Base-by-base conservation (phyloP, 2,888 invertebrate genomes). In the Galerucella calmariensis region DNA sequence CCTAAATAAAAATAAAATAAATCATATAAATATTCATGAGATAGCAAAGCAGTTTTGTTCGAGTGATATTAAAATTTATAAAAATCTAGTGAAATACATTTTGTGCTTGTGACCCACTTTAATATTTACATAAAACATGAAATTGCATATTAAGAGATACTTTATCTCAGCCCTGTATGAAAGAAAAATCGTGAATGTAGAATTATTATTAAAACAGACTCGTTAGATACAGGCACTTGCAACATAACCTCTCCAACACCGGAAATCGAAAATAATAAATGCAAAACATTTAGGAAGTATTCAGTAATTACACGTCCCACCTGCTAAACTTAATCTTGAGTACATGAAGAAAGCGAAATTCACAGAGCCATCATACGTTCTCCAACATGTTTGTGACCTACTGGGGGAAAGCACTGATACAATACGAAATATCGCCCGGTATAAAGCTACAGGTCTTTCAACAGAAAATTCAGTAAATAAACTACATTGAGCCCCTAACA, bases 381-480 rank as follows among this genome's bases (percentile, higher is more conserved):
- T 79, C 79, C 77, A 72, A 75, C 73, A 78, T 70, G 56, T 56
- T 58, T 72, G 71, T 72, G 67, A 72, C 71, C 61, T 72, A 77
- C 77, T 75, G 83, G 84, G 85, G 86, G 85, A 84, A 83, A 84
- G 81, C 80, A 81, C 77, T 79, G 58, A 80, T 79, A 82, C 82
- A 81, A 81, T 81, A 76, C 77, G 77, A 82, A 85, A 83, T 81
- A 83, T 82, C 82, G 81, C 78, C 80, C 79, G 80, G 83, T 86
- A 87, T 87, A 86, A 82, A 87, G 85, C 82, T 79, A 77, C 78
- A 78, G 75, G 78, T 79, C 75, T 78, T 79, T 80, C 80, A 81
- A 80, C 65, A 80, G 78, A 75, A 80, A 76, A 75, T 81, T 83
- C 83, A 87, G 86, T 86, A 84, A 84, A 86, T 83, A 82, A 77